These are phyloP conservation scores for Athene noctua DNA, from an alignment of 2,113 vertebrate species.

Conservation along the genomic window DNA sequence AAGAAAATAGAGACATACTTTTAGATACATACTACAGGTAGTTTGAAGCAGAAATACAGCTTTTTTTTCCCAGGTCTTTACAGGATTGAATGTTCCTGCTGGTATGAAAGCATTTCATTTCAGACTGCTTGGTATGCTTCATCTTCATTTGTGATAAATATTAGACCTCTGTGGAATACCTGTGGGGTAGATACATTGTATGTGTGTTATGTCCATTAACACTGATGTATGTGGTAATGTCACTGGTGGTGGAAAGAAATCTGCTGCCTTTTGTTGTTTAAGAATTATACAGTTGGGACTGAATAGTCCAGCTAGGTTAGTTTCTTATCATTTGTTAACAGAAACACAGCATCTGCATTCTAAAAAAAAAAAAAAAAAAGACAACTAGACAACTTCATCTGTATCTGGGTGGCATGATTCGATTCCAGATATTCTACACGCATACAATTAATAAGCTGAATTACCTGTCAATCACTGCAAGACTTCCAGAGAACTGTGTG, in stretches of 20 bases:
- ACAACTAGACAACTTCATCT: neutral
- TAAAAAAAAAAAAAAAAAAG: neutral
- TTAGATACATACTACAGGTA: neutral
- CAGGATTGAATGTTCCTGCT: neutral
- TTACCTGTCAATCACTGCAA: neutral
- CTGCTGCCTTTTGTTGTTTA: neutral
- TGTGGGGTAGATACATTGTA: neutral
- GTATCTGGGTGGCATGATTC: neutral
- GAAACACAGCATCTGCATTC: neutral
- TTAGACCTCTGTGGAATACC: neutral
- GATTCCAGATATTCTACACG: neutral
- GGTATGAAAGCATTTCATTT: neutral
- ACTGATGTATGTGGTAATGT: neutral
- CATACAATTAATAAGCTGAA: neutral
- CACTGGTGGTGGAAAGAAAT: neutral
- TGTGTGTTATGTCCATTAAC: neutral
- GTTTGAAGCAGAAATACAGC: neutral
- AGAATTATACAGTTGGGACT: neutral
- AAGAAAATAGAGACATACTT: neutral
- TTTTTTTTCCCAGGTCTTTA: neutral
- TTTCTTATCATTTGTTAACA: neutral
- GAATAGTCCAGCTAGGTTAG: neutral
- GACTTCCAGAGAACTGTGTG: neutral
- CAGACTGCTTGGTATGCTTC: neutral
- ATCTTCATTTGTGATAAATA: neutral